A percentile compares a stretch with the other conserved stretches of the same genome.
Conservation (phyloP, 1,140 invertebrate genomes). For the Myzus persicae region DNA sequence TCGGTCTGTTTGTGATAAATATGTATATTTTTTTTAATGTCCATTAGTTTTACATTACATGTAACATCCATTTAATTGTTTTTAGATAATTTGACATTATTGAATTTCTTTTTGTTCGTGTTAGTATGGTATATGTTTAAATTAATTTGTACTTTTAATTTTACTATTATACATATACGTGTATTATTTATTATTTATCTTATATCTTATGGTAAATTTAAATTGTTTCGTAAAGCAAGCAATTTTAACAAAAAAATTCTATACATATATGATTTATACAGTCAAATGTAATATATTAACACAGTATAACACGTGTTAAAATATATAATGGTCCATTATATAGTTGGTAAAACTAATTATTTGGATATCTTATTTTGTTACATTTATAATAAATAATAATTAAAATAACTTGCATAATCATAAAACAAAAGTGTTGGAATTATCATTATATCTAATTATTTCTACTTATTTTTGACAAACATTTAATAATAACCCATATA, state of each 20-base stretch:
- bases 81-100: slow-evolving; percentile 9
- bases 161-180: not conserved
- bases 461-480: not conserved
- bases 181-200: not conserved
- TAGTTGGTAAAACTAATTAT: not conserved
- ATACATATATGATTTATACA: not conserved
- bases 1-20: not conserved
- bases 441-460: not conserved
- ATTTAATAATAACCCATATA: not conserved
- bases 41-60: not conserved
- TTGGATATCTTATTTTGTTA: not conserved
- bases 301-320: not conserved
- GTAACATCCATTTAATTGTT: not conserved
- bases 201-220: not conserved
- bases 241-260: not conserved
- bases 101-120: not conserved
- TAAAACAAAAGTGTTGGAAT: not conserved
- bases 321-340: not conserved
- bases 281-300: not conserved
- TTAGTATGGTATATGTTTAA: not conserved
- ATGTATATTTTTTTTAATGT: not conserved
- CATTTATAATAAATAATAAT: not conserved
- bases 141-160: slow-evolving; percentile 2
- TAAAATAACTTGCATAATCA: not conserved
- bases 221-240: not conserved